Evolutionary conservation across 92 coral and sea anemone genomes (phyloP), one percentile per base, ranked within the genome.

Genomic region (Isaurus tuberculatus): DNA sequence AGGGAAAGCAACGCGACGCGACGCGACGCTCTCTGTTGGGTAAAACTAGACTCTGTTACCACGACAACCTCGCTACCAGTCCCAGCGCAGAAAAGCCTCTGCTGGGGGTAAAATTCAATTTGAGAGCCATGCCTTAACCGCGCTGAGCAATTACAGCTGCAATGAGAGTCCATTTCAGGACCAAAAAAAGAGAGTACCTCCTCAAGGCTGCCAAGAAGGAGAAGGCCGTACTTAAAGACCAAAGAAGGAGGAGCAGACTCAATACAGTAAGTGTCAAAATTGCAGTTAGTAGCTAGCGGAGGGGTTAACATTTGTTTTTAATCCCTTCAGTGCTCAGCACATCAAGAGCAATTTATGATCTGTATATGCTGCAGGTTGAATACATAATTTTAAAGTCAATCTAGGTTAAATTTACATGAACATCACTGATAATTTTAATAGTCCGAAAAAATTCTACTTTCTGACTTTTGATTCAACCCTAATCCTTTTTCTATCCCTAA

Each of bases 81-180:
- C 78, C 73, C 79, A 70, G 30, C 22, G 8, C 30, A 57, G 58
- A 53, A 69, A 20, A 65, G 48, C 42, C 86, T 48, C 64, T 70
- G 79, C 86, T 82, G 86, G 86, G 86, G 86, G 86, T 66, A 31
- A 82, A 29, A 43, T 48, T 82, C 28, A 23, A 67, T 28, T 55
- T 68, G 29, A 81, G 46, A 81, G 78, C 85, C 85, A 81, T 81
- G 85, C 86, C 86, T 82, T 82, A 82, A 64, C 31, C 27, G 55
- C 64, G 68, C 79, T 82, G 86, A 82, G 86, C n/a, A n/a, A 25
- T 72, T 40, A 16, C 79, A 72, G 79, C 79, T 72, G 79, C 79
- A 73, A 73, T 73, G 79, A 73, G 63, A 40, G 79, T 73, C 7
- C 79, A 73, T 40, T 73, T 73, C 20, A 27, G 79, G 8, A 73